Conservation (phyloP, 2,113 vertebrate species). For the Leuciscus idus region DNA sequence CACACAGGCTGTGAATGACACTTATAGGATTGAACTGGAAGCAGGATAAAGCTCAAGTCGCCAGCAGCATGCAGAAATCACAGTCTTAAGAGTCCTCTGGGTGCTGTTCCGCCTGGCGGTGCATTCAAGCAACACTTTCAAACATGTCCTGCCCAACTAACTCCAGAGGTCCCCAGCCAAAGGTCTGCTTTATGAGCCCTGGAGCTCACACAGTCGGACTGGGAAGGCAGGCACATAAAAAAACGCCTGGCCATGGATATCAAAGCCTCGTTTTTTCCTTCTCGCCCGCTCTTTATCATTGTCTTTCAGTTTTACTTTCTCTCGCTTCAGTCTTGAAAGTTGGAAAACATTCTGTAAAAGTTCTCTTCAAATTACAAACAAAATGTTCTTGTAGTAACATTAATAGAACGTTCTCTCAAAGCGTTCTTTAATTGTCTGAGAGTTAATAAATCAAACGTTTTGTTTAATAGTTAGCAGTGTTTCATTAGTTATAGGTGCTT, state of each 20-base stretch:
- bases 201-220: constrained; percentile 54
- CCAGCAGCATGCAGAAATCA: constrained; percentile 63
- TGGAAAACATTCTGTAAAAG: not conserved
- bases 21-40: constrained; percentile 61
- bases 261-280: constrained; percentile 59
- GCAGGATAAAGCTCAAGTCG: constrained; percentile 60
- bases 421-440: too few species aligned
- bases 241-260: constrained; percentile 62
- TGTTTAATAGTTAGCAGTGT: too few species aligned
- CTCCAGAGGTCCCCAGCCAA: constrained; percentile 56
- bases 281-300: constrained; percentile 23
- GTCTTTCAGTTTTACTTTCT: not conserved
- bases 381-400: not conserved
- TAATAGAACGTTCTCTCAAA: not conserved
- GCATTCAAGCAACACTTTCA: constrained; percentile 72
- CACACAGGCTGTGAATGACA: constrained; percentile 63
- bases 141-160: constrained; percentile 69
- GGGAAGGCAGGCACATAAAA: constrained; percentile 59
- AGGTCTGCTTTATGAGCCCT: constrained; percentile 67
- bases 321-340: not conserved
- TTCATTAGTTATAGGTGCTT: too few species aligned
- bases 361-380: not conserved
- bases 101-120: constrained; percentile 66
- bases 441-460: too few species aligned
- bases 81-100: constrained; percentile 68